Evolutionary conservation across 2,888 invertebrate genomes (phyloP).

Genomic region (Pandemis cinnamomeana): DNA sequence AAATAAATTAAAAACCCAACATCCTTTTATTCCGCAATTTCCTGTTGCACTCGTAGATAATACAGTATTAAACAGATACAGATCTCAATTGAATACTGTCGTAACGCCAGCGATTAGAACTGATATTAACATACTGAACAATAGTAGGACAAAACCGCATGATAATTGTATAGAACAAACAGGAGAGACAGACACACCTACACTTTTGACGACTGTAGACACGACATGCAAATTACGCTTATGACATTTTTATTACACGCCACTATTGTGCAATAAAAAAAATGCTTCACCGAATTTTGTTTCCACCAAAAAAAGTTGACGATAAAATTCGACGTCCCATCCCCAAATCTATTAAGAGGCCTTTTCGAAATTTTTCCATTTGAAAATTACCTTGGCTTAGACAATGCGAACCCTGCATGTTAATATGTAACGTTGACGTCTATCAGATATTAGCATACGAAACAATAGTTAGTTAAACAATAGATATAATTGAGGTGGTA

Average conservation of each 20-base stretch:
- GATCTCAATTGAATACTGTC: conserved; percentile 51
- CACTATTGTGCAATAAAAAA: conserved; percentile 13
- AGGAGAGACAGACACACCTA: conserved; percentile 30
- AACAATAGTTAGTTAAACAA: conserved; percentile 55
- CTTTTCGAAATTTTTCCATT: neutral
- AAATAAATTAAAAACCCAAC: conserved; percentile 11
- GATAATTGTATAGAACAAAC: conserved; percentile 40
- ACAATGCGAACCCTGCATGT: conserved; percentile 12
- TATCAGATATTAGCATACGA: conserved; percentile 46
- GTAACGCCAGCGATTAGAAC: conserved; percentile 52
- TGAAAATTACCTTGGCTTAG: neutral
- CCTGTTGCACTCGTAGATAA: conserved; percentile 58
- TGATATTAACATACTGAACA: conserved; percentile 52
- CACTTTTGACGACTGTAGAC: conserved; percentile 20
- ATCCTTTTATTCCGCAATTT: conserved; percentile 57
- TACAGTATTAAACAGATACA: conserved; percentile 50
- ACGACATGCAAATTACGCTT: conserved; percentile 27
- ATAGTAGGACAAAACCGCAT: conserved; percentile 49
- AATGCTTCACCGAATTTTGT: neutral
- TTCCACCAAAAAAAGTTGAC: too few species aligned
- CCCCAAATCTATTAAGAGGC: neutral
- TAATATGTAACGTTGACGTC: conserved; percentile 31
- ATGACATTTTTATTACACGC: conserved; percentile 16
- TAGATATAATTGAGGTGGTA: conserved; percentile 58
- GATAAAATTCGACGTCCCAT: neutral